phyloP scores from a whole-genome alignment of 2,888 invertebrate species.

The Spatulosminthurus flaviceps region DNA sequence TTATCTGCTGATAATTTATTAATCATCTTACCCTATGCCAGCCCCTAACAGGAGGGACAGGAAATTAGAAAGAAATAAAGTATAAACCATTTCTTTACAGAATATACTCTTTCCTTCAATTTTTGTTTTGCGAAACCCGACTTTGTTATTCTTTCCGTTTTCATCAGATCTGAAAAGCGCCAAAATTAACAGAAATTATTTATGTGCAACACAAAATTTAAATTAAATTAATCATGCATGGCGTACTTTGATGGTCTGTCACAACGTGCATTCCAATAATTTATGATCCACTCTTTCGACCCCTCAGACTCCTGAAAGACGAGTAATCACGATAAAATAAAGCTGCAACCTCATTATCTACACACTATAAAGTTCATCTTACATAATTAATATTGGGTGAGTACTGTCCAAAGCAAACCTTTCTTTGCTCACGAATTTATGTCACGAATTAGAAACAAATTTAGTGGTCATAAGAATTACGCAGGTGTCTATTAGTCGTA shows the following conservation, averaged over 20 bases:
- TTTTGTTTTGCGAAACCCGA: constrained; percentile 78
- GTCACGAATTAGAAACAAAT: too few species aligned
- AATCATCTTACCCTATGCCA: constrained; percentile 80
- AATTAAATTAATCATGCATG: not conserved
- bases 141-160: constrained; percentile 68
- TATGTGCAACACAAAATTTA: not conserved
- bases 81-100: constrained; percentile 88
- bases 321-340: not conserved
- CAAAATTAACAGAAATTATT: not conserved
- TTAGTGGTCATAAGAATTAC: too few species aligned
- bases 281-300: constrained; percentile 61
- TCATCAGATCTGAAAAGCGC: constrained; percentile 16
- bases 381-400: too few species aligned
- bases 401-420: too few species aligned
- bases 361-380: too few species aligned
- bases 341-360: not conserved
- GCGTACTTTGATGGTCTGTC: constrained; percentile 42
- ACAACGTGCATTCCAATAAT: constrained; percentile 57
- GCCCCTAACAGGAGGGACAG: constrained; percentile 89
- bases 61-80: constrained; percentile 88
- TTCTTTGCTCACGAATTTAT: too few species aligned
- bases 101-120: constrained; percentile 83
- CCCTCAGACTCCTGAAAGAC: constrained; percentile 54
- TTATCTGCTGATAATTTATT: too few species aligned
- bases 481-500: too few species aligned